Base-by-base conservation (phyloP, 2,113 vertebrate species). In the Microcebus griseorufus region DNA sequence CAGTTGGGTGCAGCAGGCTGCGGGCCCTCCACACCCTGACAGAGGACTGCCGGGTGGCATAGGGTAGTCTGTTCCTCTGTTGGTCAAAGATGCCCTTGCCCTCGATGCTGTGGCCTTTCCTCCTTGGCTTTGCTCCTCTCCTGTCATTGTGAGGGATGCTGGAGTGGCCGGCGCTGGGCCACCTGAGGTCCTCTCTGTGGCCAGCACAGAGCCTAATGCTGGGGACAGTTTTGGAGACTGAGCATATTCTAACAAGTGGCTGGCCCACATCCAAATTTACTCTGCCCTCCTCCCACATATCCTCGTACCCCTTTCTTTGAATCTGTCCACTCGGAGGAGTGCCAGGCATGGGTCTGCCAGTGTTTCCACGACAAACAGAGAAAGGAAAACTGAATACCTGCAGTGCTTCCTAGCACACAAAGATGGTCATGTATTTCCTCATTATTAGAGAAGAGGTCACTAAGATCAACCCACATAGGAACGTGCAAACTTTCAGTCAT, bases 71-170 rank as follows among this genome's bases (percentile, higher is more conserved):
- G 5, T 53, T 34, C 27, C 16, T 25, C 12, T 27, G 10, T 23
- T 25, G 32, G 29, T 53, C 62, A 84, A 34, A 62, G 75, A 39
- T 2, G 1, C 11, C 18, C 2, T 16, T 48, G 1, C 22, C 11
- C 16, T 23, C 12, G 14, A 14, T 0, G 9, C 29, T 27, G 42
- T 10, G 5, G 2, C 1, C 34, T 23, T 45, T 14, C 78, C 34
- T 88, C 14, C 4, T 37, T 42, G 79, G 78, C 72, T 62, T 51
- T 20, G 2, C 34, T 60, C 9, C 37, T 39, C 32, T 6, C 29
- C 25, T 1, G 16, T 34, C 17, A 3, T 5, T 75, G 20, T 2
- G 8, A 2, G 13, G n/a, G 64, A 12, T 14, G 32, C 5, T 32
- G 39, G 14, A 25, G 18, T n/a, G 34, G 13, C 48, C 34, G 4